Percentiles rank a stretch among this genome's conserved stretches.
Conservation (phyloP, 1,140 invertebrate species). For the Agrypnia vestita region DNA sequence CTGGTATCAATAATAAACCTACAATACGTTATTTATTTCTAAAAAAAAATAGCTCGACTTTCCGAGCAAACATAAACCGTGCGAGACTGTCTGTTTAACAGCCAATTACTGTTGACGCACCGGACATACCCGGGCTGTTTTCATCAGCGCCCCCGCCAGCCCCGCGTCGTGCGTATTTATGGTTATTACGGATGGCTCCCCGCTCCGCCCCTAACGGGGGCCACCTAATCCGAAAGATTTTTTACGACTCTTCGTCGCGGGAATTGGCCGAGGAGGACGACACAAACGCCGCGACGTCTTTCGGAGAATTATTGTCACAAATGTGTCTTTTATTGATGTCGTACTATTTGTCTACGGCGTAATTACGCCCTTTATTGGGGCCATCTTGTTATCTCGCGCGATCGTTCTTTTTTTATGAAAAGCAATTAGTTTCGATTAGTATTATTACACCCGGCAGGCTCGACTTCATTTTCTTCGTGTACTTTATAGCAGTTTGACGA, state of each 20-base stretch:
- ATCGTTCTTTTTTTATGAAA: constrained; percentile 17
- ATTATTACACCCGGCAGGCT: not conserved
- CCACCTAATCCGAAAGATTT: constrained; percentile 45
- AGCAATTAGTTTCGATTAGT: constrained; percentile 35
- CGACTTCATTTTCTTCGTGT: too few species aligned
- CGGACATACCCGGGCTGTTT: constrained; percentile 24
- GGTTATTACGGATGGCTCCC: constrained; percentile 42
- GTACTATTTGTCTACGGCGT: constrained; percentile 9
- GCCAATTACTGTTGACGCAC: constrained; percentile 21
- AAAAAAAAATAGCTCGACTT: too few species aligned
- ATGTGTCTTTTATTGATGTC: constrained; percentile 38
- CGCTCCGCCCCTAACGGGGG: constrained; percentile 13
- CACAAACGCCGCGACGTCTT: constrained; percentile 25
- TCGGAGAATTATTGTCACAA: constrained; percentile 20
- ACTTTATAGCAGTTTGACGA: too few species aligned
- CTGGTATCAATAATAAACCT: too few species aligned
- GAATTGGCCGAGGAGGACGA: constrained; percentile 24
- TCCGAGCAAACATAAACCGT: not conserved
- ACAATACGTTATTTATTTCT: too few species aligned
- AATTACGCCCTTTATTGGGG: constrained; percentile 23
- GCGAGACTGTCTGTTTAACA: not conserved
- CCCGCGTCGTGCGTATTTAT: constrained; percentile 32
- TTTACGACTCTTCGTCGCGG: constrained; percentile 43
- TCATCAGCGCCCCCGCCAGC: constrained; percentile 11
- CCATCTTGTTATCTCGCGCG: constrained; percentile 6